Conservation (phyloP, 2,888 invertebrate genomes). For the Drosophila villosipedis region DNA sequence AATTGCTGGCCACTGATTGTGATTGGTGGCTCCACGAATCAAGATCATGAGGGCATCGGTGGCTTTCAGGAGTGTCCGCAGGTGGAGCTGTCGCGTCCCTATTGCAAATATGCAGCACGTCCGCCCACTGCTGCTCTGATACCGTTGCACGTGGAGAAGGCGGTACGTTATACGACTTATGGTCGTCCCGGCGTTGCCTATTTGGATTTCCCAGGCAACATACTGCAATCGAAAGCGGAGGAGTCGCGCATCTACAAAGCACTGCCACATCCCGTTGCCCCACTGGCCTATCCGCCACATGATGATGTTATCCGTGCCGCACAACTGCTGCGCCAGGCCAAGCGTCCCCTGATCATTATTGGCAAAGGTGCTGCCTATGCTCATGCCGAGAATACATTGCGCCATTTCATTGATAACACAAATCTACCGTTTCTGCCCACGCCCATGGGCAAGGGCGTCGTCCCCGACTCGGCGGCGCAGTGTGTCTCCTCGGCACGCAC, state of each 20-base stretch:
- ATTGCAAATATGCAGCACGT: constrained; percentile 96
- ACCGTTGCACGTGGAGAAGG: constrained; percentile 96
- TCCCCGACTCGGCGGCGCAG: constrained; percentile 88
- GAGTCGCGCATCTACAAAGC: constrained; percentile 82
- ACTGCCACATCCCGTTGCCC: constrained; percentile 85
- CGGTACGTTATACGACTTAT: constrained; percentile 92
- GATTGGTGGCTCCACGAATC: constrained; percentile 95
- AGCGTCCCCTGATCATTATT: constrained; percentile 94
- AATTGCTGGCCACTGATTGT: constrained; percentile 98
- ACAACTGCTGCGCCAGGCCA: constrained; percentile 89
- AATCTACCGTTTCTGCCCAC: constrained; percentile 96
- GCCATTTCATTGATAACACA: constrained; percentile 89
- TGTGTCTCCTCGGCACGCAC: constrained; percentile 96
- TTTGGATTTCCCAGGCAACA: constrained; percentile 95
- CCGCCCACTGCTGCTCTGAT: constrained; percentile 93
- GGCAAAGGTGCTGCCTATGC: constrained; percentile 96
- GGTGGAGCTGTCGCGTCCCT: constrained; percentile 93
- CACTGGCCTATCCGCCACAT: constrained; percentile 91
- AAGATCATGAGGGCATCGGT: constrained; percentile 97
- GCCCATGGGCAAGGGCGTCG: constrained; percentile 97
- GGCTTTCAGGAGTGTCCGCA: constrained; percentile 98
- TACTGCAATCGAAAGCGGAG: constrained; percentile 87
- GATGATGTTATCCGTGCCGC: constrained; percentile 90
- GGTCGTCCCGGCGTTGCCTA: constrained; percentile 96
- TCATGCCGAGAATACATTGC: constrained; percentile 90